Evolutionary conservation across 2,888 invertebrate genomes (phyloP).

Genomic region (Sesamia inferens): DNA sequence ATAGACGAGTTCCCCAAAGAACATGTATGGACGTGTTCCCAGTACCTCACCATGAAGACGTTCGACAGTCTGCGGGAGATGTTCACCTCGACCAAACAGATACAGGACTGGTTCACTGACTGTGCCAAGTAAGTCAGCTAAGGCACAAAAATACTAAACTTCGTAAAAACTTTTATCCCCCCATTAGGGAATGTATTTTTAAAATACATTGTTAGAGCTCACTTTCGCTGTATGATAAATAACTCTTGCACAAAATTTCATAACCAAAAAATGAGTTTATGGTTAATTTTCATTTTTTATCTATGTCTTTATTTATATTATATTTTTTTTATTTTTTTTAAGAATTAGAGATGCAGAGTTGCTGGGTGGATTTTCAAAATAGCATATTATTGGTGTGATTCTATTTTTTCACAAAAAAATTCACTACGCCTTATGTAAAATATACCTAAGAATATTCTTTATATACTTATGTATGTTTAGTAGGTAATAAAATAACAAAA

Average conservation of each 20-base stretch:
- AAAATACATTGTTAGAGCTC: neutral
- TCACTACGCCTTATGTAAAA: too few relatives aligned
- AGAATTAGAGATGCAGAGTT: too few relatives aligned
- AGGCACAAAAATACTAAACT: neutral
- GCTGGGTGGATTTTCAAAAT: too few relatives aligned
- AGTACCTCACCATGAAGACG: constrained; percentile 95
- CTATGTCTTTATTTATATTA: neutral
- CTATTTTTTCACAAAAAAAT: too few relatives aligned
- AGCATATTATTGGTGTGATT: too few relatives aligned
- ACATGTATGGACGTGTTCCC: constrained; percentile 93
- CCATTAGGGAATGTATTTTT: neutral
- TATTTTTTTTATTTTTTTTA: neutral
- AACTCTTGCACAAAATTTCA: neutral
- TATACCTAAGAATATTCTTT: too few relatives aligned
- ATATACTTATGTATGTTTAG: too few relatives aligned
- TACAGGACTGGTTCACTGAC: constrained; percentile 99
- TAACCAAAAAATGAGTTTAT: too few relatives aligned
- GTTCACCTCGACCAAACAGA: constrained; percentile 97
- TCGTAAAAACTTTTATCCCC: neutral
- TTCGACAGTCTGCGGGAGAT: constrained; percentile 96
- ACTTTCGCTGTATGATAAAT: neutral
- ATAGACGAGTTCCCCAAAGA: constrained; percentile 95
- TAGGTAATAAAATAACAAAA: too few relatives aligned
- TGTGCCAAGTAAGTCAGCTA: constrained; percentile 91
- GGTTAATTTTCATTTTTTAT: too few relatives aligned